These are phyloP conservation scores for Athene noctua DNA, from an alignment of 2,113 vertebrate species.

Conservation along the genomic window DNA sequence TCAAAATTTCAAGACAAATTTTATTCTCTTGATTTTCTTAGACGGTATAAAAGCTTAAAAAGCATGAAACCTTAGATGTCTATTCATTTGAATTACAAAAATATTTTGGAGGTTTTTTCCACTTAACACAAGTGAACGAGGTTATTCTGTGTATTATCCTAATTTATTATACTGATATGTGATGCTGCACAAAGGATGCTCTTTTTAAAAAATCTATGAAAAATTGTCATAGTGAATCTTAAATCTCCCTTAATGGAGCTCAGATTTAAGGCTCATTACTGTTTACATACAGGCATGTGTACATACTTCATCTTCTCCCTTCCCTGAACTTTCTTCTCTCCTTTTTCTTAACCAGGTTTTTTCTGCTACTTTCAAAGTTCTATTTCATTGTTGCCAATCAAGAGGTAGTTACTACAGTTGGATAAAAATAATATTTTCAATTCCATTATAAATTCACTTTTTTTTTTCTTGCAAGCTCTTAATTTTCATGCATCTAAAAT, in stretches of 20 bases:
- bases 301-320: background rate
- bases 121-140: background rate
- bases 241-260: background rate
- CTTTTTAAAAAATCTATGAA: background rate
- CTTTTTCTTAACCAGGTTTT: background rate
- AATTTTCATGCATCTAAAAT: background rate
- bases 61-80: constrained; percentile 25
- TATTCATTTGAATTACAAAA: background rate
- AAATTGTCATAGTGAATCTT: background rate
- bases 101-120: background rate
- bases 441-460: background rate
- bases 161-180: background rate
- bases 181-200: background rate
- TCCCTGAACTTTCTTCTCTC: background rate
- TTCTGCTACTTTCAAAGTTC: background rate
- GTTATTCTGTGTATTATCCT: background rate
- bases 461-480: background rate
- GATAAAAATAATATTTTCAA: background rate
- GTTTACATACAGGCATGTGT: background rate
- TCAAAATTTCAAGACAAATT: constrained; percentile 58
- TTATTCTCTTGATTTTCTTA: constrained; percentile 28
- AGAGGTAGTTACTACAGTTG: background rate
- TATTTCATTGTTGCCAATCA: background rate
- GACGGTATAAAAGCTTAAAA: constrained; percentile 26
- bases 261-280: background rate